A percentile compares a stretch with the other conserved stretches of the same genome.
Conservation (phyloP, 2,888 invertebrate genomes). For the Apamea crenata region DNA sequence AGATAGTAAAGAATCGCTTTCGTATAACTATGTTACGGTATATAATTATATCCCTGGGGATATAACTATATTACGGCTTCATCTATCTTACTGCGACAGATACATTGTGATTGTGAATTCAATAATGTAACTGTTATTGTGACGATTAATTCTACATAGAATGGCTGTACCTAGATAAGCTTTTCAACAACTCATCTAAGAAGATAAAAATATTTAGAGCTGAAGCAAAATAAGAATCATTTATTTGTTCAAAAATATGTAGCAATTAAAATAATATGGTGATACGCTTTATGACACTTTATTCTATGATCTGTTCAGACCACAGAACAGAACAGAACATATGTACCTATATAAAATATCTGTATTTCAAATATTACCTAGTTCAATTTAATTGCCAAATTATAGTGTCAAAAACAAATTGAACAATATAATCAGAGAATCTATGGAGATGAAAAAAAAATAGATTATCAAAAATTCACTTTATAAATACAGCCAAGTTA, state of each 20-base stretch:
- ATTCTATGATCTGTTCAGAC: background rate
- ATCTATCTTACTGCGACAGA: no score
- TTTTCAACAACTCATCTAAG: background rate
- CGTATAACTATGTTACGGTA: no score
- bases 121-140: constrained; percentile 27
- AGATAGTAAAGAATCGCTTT: no score
- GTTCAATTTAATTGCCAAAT: background rate
- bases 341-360: background rate
- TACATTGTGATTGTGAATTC: constrained; percentile 19
- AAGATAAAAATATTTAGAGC: background rate
- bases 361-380: background rate
- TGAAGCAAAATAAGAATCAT: background rate
- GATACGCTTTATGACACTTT: background rate
- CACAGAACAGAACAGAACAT: no score
- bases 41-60: no score
- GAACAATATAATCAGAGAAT: background rate
- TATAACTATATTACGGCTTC: no score
- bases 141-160: background rate
- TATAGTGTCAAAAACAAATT: background rate
- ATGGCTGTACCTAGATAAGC: constrained; percentile 33
- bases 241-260: background rate
- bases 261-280: background rate
- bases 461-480: constrained; percentile 70
- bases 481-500: constrained; percentile 64
- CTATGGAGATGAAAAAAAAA: background rate